phyloP scores from a whole-genome alignment of 2,113 vertebrate genomes.

The Mesoclemmys tuberculata region DNA sequence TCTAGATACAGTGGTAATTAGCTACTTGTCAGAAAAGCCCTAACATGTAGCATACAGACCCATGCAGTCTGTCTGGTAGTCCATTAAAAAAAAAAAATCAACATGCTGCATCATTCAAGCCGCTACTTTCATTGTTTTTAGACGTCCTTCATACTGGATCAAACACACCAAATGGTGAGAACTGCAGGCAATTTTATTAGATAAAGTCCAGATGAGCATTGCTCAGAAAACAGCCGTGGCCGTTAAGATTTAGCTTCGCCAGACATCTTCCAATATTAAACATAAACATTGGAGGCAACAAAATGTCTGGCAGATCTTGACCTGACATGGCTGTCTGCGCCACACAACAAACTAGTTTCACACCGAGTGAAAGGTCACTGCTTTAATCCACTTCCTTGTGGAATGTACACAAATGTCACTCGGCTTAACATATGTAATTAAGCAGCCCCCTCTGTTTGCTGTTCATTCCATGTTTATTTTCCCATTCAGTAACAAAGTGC shows the following conservation, averaged over 20 bases:
- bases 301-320: constrained; percentile 52
- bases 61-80: background rate
- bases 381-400: constrained; percentile 71
- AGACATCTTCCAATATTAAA: constrained; percentile 41
- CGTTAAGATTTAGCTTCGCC: constrained; percentile 35
- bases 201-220: constrained; percentile 69
- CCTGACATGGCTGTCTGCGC: constrained; percentile 26
- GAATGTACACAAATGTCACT: constrained; percentile 78
- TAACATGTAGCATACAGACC: background rate
- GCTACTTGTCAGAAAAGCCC: background rate
- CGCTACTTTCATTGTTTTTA: constrained; percentile 32
- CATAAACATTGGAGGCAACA: constrained; percentile 62
- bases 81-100: background rate
- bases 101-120: background rate
- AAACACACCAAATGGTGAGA: constrained; percentile 50
- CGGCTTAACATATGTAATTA: constrained; percentile 72
- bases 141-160: constrained; percentile 42
- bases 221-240: constrained; percentile 53
- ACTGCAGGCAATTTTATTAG: constrained; percentile 42
- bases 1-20: background rate
- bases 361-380: constrained; percentile 70
- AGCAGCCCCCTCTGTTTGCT: constrained; percentile 71
- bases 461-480: constrained; percentile 75
- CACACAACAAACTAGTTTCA: constrained; percentile 63
- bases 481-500: constrained; percentile 62